Evolutionary conservation across 2,888 invertebrate genomes (phyloP).

Genomic region (Beris chalybata): DNA sequence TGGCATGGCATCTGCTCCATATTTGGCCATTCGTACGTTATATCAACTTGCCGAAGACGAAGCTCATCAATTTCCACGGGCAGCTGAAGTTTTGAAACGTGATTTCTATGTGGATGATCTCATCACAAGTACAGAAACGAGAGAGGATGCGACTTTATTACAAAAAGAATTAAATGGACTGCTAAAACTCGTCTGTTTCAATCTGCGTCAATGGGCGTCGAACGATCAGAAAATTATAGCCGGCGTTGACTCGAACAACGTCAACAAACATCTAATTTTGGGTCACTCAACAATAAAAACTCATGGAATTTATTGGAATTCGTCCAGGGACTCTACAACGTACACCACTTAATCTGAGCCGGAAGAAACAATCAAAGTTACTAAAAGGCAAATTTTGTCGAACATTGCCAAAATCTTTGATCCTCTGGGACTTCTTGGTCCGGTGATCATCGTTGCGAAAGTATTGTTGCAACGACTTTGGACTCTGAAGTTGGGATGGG

Average conservation of each 20-base stretch:
- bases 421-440: slow-evolving; percentile 37
- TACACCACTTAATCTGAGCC: no score
- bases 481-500: slow-evolving; percentile 34
- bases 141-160: no score
- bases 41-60: slow-evolving; percentile 33
- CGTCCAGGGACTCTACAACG: no score
- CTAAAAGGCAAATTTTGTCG: slow-evolving; percentile 33
- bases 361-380: background rate
- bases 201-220: no score
- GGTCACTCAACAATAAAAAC: no score
- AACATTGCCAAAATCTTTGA: slow-evolving; percentile 35
- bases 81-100: background rate
- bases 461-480: slow-evolving; percentile 37
- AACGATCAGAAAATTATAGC: no score
- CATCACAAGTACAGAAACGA: no score
- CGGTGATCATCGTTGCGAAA: slow-evolving; percentile 34
- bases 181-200: no score
- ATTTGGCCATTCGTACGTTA: slow-evolving; percentile 34
- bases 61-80: background rate
- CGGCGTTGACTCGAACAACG: no score
- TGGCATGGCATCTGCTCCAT: slow-evolving; percentile 37
- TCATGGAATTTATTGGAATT: no score
- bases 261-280: no score
- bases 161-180: no score
- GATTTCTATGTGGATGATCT: background rate